Evolutionary conservation across 2,113 vertebrate species (phyloP), one percentile per base, ranked within the genome.

Genomic region (Melospiza melodia): DNA sequence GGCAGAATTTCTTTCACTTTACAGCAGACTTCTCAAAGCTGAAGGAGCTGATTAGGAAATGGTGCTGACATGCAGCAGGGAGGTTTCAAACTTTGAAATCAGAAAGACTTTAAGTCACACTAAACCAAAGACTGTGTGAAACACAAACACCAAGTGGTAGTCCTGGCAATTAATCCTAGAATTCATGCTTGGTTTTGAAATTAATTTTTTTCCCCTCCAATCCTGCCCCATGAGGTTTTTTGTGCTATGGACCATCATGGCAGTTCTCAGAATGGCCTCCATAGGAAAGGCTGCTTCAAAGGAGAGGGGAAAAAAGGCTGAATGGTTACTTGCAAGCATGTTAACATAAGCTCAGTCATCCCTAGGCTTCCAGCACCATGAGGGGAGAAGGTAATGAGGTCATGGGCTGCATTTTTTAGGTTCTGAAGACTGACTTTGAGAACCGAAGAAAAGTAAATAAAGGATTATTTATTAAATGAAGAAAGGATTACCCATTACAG

Each of bases 381-480:
- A 94, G 84, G 86, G 79, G 52, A 96, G 88, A 94, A 97, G 91
- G 96, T 93, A 93, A 90, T 93, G 95, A 97, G 96, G 88, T 96
- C 96, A 97, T 63, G 79, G 31, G 55, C 77, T 97, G 87, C 76
- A 91, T 77, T 94, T 95, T 95, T 88, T 86, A 94, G 72, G 76
- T 94, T 93, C 68, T 90, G 93, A 95, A 90, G 85, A 75, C 85
- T 90, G 68, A 88, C 94, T 97, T 93, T 94, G 94, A 95, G 89
- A 94, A 72, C 73, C 13, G 80, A 91, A 76, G 73, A 92, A 96
- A 95, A 94, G 93, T 91, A 96, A 96, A 97, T 80, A 95, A 91
- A 94, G 89, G 95, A 95, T 96, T 94, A 95, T 97, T 92, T 96
- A 97, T 97, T 96, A 96, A 97, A 94, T 96, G 93, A 95, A 95